Base-by-base conservation (phyloP, 1,140 invertebrate species). In the Drosophila pruinosa region DNA sequence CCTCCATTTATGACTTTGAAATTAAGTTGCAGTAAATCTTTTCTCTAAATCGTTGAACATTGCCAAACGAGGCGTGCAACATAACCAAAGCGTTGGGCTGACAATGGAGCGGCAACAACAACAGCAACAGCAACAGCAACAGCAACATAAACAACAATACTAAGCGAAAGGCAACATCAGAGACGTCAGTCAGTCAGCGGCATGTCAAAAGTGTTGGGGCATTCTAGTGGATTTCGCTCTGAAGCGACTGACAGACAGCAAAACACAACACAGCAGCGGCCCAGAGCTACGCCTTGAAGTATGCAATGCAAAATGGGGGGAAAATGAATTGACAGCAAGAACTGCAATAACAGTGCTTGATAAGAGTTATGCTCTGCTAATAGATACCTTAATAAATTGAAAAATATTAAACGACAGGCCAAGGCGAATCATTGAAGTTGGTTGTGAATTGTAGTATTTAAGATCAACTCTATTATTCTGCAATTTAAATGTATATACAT, bases 21-120 rank as follows among this genome's bases (percentile, higher is more conserved):
- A 65, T 86, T 80, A 85, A 86, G 76, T 56, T 72, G 72, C 72
- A 75, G 79, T 70, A 80, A 85, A 85, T 76, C 75, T 69, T 70
- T 68, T 65, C 43, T 41, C 63, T 24, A 57, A 71, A 52, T 34
- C 56, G 43, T 41, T 57, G 62, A 36, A 39, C 36, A 62, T 48
- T 52, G 48, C 31, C 31, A 36, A 52, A 59, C 56, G 36, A 31
- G 41, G 24, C 47, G 22, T 41, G 52, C 52, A 54, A 47, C 26
- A 56, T 47, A 21, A 22, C 43, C 15, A 50, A 41, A 53, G 57
- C 26, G 48, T 38, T n/a, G n/a, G 36, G 52, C 47, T 34, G 64
- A 61, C 56, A 67, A 65, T 58, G 71, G 62, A 69, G 72, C 59
- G 63, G 52, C 61, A 57, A 43, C 61, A 82, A 45, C 53, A n/a